phyloP scores from a whole-genome alignment of 2,113 vertebrate species.

The Myiozetetes cayanensis region DNA sequence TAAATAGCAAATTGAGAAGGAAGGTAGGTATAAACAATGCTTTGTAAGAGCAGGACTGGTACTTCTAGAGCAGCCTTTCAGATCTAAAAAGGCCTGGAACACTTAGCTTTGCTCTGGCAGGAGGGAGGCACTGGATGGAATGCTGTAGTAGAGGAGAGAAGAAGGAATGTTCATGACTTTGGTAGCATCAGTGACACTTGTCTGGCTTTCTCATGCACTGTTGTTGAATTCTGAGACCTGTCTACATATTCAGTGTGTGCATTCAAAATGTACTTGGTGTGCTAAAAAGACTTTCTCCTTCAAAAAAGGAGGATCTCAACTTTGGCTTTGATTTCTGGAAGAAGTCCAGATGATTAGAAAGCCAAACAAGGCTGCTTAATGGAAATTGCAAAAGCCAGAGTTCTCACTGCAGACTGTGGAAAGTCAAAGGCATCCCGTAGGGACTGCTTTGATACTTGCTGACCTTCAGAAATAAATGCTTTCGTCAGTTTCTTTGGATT shows the following conservation, averaged over 20 bases:
- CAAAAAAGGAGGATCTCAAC: background rate
- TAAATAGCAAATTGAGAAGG: background rate
- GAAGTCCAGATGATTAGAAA: conserved; percentile 51
- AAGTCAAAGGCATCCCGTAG: conserved; percentile 38
- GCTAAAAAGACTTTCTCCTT: conserved; percentile 3
- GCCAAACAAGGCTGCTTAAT: conserved; percentile 50
- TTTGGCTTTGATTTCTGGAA: conserved; percentile 48
- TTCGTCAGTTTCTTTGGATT: background rate
- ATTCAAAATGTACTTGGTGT: background rate
- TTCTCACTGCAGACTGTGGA: conserved; percentile 16
- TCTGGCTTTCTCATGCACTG: background rate
- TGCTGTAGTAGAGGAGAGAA: background rate
- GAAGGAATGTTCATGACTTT: background rate
- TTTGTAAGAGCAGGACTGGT: background rate
- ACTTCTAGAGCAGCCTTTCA: background rate
- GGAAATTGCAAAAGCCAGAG: conserved; percentile 42
- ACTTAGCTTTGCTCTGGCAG: background rate
- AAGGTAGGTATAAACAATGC: background rate
- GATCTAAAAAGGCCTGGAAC: background rate
- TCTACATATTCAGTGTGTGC: background rate
- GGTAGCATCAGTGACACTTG: background rate
- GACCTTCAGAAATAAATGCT: conserved; percentile 53
- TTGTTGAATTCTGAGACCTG: background rate
- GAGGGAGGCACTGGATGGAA: background rate
- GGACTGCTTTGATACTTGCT: conserved; percentile 35